Evolutionary conservation across 2,888 invertebrate genomes (phyloP), one percentile per base, ranked within the genome.

Genomic region (Agonopterix arenella): DNA sequence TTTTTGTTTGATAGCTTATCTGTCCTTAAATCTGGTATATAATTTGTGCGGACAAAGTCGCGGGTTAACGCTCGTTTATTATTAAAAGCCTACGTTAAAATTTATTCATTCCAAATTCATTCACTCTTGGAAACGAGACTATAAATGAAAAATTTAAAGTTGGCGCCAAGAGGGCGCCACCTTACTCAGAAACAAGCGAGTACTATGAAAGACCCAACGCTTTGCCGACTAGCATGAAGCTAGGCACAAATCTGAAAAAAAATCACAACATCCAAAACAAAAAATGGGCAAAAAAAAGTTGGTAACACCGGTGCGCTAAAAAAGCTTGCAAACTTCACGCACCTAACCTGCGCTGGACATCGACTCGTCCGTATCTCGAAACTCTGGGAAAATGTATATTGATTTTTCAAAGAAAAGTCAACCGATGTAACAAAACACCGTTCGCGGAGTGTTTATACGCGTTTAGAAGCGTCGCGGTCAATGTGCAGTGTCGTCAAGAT

Each of bases 301-400:
- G 90, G 90, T 89, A 90, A 90, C 90, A 90, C 89, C 86, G 89
- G 82, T 85, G 89, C 86, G 89, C 89, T 89, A 90, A 90, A 90
- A 90, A 90, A 89, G 89, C 89, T 89, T 88, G 90, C 89, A 89
- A 90, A 90, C 89, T 90, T 89, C 89, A 89, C 85, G 89, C 88
- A 86, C 82, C 81, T 88, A 88, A 89, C 86, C 89, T 89, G 90
- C 90, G 90, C 90, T 90, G 90, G 90, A 89, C 90, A 89, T 89
- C 90, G 89, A 90, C 89, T 89, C 90, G 89, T 85, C 84, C 84
- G 82, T 85, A 83, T 81, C 75, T 81, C 84, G 74, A 80, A 81
- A 88, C 85, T 84, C 84, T 82, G 84, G 84, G 88, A 89, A 90
- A 89, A 90, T 90, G 90, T 89, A 85, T 90, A 90, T 90, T 89